Evolutionary conservation across 2,113 vertebrate species (phyloP), one percentile per base, ranked within the genome.

Genomic region (Hyla sarda): DNA sequence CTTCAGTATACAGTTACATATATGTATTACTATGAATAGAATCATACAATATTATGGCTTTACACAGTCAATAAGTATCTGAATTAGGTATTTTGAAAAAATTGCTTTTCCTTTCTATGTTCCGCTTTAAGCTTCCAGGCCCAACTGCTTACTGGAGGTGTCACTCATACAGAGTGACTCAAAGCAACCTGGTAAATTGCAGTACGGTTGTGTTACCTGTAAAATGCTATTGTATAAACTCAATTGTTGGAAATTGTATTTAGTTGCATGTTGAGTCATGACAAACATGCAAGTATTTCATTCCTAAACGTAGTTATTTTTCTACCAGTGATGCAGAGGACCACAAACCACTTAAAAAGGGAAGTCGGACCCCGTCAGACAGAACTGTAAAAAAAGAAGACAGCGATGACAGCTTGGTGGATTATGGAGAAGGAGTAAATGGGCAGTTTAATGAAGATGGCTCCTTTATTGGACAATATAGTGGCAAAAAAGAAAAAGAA

Each of bases 361-460:
- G 97, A 89, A 99, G 97, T 93, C 95, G 96, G 89, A 98, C 97
- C 50, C 96, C 97, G 80, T 99, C 98, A 90, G 97, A 97, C 89
- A 97, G 96, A 89, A 99, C 97, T 90, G 97, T 99, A 94, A 98
- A 97, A 96, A 95, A 98, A 87, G 97, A 97, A 89, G 96, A 97
- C 89, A 99, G 98, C 88, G 98, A 99, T 88, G 98, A 98, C 92
- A 99, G 98, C 94, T 96, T 99, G 94, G 98, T 99, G 93, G 97
- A 99, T 95, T 99, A 99, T 94, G 96, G 97, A 87, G 98, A 99
- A 92, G 97, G 97, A 78, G 98, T 97, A 89, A 98, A 99, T 48
- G 96, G 97, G 87, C 98, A 99, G 91, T 99, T 99, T 96, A 99
- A 99, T 92, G 98, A 99, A 92, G 98, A 99, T 85, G 98, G 98